phyloP scores from a whole-genome alignment of 1,140 invertebrate genomes.

The Mercenaria mercenaria region DNA sequence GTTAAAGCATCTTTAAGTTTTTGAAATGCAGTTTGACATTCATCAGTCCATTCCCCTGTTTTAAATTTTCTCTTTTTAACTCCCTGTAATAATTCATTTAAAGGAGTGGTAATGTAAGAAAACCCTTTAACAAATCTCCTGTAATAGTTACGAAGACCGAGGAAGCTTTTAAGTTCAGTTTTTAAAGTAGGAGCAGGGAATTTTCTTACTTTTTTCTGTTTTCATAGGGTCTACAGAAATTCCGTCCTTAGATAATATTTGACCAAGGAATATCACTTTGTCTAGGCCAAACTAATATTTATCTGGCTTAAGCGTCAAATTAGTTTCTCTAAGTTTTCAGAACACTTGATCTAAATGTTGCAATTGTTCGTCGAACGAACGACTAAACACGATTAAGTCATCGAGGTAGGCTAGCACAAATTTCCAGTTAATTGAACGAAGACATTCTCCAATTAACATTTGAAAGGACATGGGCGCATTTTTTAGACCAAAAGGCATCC shows the following conservation, averaged over 20 bases:
- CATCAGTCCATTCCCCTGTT: constrained; percentile 69
- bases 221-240: constrained; percentile 74
- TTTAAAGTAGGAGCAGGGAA: constrained; percentile 70
- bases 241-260: constrained; percentile 64
- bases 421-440: constrained; percentile 64
- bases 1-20: constrained; percentile 68
- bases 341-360: constrained; percentile 64
- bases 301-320: constrained; percentile 66
- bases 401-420: constrained; percentile 66
- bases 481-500: constrained; percentile 66
- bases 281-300: constrained; percentile 70
- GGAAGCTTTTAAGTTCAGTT: constrained; percentile 85
- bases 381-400: constrained; percentile 64
- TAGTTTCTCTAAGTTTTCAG: constrained; percentile 47
- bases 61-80: constrained; percentile 79
- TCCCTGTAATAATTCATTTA: constrained; percentile 81
- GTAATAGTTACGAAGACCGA: constrained; percentile 86
- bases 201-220: constrained; percentile 74
- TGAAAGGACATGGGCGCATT: constrained; percentile 66
- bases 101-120: constrained; percentile 78
- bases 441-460: constrained; percentile 46
- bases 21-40: constrained; percentile 70
- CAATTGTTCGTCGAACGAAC: constrained; percentile 68
- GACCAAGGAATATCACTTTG: constrained; percentile 70
- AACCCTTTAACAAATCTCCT: constrained; percentile 81